phyloP scores from a whole-genome alignment of 1,140 invertebrate species.

The Diorhabda elongata region DNA sequence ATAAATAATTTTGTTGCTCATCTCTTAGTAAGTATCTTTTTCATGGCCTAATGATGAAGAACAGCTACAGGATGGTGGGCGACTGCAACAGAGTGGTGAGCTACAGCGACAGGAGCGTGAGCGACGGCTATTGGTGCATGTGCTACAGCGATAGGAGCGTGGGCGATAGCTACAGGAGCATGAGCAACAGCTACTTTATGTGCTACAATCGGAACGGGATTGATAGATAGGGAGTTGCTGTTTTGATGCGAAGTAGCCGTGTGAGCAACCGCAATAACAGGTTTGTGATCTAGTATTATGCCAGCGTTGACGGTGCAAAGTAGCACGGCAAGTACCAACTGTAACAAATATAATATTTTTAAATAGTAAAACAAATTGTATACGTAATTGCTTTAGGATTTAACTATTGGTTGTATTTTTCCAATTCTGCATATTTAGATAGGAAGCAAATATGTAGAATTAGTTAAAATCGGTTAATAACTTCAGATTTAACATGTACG shows the following conservation, averaged over 20 bases:
- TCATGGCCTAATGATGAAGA: neutral
- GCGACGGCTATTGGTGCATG: conserved; percentile 1
- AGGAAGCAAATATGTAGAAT: no score
- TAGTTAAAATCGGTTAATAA: no score
- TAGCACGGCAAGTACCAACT: conserved; percentile 21
- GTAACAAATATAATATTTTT: neutral
- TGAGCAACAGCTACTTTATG: conserved; percentile 24
- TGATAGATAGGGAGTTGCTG: conserved; percentile 24
- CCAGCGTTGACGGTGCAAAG: conserved; percentile 23
- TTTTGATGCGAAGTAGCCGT: conserved; percentile 30
- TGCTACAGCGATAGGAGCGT: conserved; percentile 20
- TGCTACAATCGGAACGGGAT: conserved; percentile 28
- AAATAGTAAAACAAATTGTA: no score
- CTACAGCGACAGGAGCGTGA: neutral
- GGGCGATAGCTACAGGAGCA: conserved; percentile 4
- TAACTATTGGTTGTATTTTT: no score
- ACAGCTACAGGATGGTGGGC: neutral
- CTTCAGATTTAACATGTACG: no score
- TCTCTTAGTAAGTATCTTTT: neutral
- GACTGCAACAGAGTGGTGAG: neutral
- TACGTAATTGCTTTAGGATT: no score
- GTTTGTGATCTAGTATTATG: conserved; percentile 12
- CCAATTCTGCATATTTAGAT: no score
- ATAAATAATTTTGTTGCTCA: neutral
- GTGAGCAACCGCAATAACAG: conserved; percentile 22